These are phyloP conservation scores for Paratilapia polleni DNA, from an alignment of 2,113 vertebrate genomes.

Conservation along the genomic window DNA sequence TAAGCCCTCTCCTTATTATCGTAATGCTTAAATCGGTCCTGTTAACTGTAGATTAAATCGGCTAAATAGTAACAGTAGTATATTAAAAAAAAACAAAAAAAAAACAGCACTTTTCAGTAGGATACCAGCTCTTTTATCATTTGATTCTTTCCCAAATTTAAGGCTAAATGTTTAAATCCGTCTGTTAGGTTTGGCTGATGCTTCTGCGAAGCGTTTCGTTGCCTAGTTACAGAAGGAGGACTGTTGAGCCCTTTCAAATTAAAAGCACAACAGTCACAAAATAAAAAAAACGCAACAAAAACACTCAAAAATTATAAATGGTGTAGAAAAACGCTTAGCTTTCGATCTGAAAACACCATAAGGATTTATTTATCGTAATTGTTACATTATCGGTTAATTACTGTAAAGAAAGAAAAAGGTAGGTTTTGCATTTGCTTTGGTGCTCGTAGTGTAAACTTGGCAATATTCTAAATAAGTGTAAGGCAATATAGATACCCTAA, in stretches of 20 bases:
- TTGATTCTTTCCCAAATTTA: neutral
- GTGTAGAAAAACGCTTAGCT: neutral
- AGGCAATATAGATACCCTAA: too few species aligned
- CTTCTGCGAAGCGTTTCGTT: slow-evolving; percentile 55
- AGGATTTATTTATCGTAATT: neutral
- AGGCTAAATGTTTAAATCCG: neutral
- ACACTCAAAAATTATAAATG: neutral
- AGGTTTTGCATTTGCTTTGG: neutral
- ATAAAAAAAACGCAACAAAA: neutral
- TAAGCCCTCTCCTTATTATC: neutral
- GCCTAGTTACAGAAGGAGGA: slow-evolving; percentile 59
- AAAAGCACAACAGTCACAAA: neutral
- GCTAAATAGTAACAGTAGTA: neutral
- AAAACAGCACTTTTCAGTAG: neutral
- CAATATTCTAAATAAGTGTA: too few species aligned
- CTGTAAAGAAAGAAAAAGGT: neutral
- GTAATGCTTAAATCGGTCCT: neutral
- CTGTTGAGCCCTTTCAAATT: neutral
- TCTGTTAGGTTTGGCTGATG: neutral
- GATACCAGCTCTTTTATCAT: neutral
- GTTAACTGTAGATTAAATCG: neutral
- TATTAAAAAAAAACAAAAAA: neutral
- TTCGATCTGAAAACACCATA: neutral
- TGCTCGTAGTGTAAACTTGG: too few species aligned
- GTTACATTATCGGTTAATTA: neutral